Evolutionary conservation across 2,113 vertebrate species (phyloP), one percentile per base, ranked within the genome.

Genomic region (Syngnathus scovelli): DNA sequence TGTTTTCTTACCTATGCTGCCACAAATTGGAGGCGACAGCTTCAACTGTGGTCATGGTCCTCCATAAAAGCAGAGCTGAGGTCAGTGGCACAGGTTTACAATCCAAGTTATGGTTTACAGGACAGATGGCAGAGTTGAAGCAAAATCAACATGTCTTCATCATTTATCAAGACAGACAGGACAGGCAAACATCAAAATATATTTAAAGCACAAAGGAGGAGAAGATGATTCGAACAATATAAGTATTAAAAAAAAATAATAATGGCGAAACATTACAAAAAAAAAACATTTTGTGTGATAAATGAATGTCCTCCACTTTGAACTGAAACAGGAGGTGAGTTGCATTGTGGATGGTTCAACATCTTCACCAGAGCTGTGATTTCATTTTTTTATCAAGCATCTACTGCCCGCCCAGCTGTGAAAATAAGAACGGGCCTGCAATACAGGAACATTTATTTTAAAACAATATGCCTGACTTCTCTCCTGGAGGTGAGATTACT

Each of bases 331-430:
- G 16, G 56, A 38, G 33, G 36, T 11, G 9, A 38, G 58, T 60
- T 60, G 38, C 38, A 41, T 10, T 61, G 18, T 39, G 10, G 36
- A 61, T 13, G 9, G 41, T 63, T 33, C 7, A 36, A 64, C 62
- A 48, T 68, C 79, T 81, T 82, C 66, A 82, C 33, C 23, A 13
- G 33, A 74, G 64, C 60, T 15, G 38, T 56, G 71, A 80, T 75
- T 78, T 72, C 69, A 67, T 51, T 41, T 62, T 72, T 27, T 72
- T 61, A 69, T 68, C 64, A 69, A 65, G 52, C 55, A 8, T 18
- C 64, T 61, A 54, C 67, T 69, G 61, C 64, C 61, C 62, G 15
- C 55, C 21, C 87, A 89, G 85, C 87, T 87, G 87, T 80, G 60
- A 78, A 86, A 90, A 89, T 85, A 90, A 68, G 63, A 71, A 56